Evolutionary conservation across 2,113 vertebrate genomes (phyloP), one percentile per base, ranked within the genome.

Genomic region (Siniperca chuatsi): DNA sequence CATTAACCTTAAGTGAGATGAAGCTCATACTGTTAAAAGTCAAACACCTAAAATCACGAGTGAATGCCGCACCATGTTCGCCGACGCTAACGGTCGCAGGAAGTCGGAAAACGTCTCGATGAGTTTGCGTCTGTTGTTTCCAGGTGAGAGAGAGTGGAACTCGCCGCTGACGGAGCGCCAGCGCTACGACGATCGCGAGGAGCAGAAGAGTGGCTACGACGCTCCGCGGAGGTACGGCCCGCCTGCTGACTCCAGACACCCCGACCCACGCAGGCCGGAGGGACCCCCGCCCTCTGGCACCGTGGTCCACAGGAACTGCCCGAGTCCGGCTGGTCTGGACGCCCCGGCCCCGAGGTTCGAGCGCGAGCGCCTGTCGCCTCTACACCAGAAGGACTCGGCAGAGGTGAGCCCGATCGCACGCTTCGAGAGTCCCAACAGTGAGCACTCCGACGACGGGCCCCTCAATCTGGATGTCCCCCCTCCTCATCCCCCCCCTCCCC

Each of bases 111-210:
- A 11, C 1, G 8, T 52, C 25, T 20, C 44, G 11, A 72, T 23
- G 29, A 7, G 48, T 33, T 23, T 37, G 0, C 15, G 0, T 21
- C 4, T 75, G 13, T 60, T 3, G 61, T 44, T 62, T 85, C 50
- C 87, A 94, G 93, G 78, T 61, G 94, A 95, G 58, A 40, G 93
- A 1, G 93, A 94, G 88, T 94, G 93, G 93, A 95, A 58, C 25
- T 95, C 94, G 0, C 94, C 94, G 0, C 89, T 95, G 69, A 94
- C 87, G 0, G 94, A 95, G 84, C 91, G 93, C 0, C 93, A 93
- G 54, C 88, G 86, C 2, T 97, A 95, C 2, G 97, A 97, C 29
- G 96, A 96, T 37, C 86, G 95, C 2, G 97, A 97, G 52, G 97
- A 96, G 84, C 90, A 94, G 66, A 94, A 94, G 78, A 96, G 96